These are phyloP conservation scores for Etheostoma nigrum DNA, from an alignment of 2,797 vertebrate species.

Conservation along the genomic window DNA sequence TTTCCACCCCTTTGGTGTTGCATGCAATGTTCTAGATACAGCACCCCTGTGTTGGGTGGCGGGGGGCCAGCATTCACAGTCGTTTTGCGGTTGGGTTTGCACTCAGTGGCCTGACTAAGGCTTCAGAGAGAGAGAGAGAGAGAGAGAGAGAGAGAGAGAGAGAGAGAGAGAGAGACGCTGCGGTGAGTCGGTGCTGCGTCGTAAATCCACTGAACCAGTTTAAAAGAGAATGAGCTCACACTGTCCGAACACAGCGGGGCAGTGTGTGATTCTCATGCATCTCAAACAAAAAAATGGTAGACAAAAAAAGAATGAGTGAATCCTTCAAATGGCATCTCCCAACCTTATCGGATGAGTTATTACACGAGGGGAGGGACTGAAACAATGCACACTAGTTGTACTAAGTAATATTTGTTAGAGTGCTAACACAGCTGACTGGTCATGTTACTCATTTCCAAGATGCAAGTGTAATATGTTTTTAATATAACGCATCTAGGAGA, in stretches of 20 bases:
- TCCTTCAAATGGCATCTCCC: background rate
- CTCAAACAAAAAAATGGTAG: background rate
- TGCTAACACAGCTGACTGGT: too few relatives aligned
- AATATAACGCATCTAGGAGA: too few relatives aligned
- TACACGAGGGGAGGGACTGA: too few relatives aligned
- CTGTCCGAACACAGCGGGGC: constrained; percentile 31
- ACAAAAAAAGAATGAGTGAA: background rate
- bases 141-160: too few relatives aligned
- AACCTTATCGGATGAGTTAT: too few relatives aligned
- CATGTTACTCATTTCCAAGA: too few relatives aligned
- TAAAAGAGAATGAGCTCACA: constrained; percentile 28
- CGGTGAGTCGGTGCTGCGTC: constrained; percentile 3
- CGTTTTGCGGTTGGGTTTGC: constrained; percentile 37
- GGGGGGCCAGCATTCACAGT: constrained; percentile 26
- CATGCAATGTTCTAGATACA: constrained; percentile 19
- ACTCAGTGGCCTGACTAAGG: constrained; percentile 29
- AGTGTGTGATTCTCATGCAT: background rate
- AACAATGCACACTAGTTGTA: too few relatives aligned
- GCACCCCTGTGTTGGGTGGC: constrained; percentile 20
- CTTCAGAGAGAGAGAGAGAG: background rate
- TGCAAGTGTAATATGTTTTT: too few relatives aligned
- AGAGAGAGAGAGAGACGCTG: too few relatives aligned
- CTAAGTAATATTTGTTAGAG: too few relatives aligned
- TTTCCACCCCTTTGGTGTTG: constrained; percentile 26
- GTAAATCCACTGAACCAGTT: constrained; percentile 54